Conservation (phyloP, 1,140 invertebrate species). For the Leptoteleia sp. region DNA sequence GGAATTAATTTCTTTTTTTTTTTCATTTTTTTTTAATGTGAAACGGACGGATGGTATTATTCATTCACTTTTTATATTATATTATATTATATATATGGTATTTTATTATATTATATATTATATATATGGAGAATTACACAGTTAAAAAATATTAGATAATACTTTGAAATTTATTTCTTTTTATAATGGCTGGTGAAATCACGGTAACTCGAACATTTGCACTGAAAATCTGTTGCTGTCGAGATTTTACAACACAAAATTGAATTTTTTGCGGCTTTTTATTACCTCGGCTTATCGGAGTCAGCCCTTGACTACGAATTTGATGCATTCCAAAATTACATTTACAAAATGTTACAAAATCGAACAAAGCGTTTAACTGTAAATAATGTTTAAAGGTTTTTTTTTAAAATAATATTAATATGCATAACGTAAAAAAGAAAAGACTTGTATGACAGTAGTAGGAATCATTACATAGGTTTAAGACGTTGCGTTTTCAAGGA, state of each 20-base stretch:
- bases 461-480: constrained; percentile 33
- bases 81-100: too few species aligned
- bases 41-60: too few species aligned
- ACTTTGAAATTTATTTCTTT: constrained; percentile 17
- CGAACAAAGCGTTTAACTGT: not conserved
- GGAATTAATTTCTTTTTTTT: not conserved
- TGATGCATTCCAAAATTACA: too few species aligned
- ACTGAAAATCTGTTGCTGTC: constrained; percentile 25
- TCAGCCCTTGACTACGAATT: constrained; percentile 4
- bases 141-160: constrained; percentile 24
- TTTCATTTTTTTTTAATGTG: constrained; percentile 1
- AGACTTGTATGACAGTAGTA: constrained; percentile 42
- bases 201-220: constrained; percentile 16
- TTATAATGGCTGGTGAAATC: constrained; percentile 7
- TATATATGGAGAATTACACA: too few species aligned
- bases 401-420: too few species aligned
- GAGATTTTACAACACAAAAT: constrained; percentile 42
- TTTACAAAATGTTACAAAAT: constrained; percentile 3
- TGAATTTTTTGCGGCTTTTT: constrained; percentile 44
- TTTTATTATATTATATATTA: too few species aligned
- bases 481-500: constrained; percentile 42
- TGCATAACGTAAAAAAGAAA: too few species aligned
- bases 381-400: not conserved
- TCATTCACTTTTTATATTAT: too few species aligned
- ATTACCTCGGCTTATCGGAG: constrained; percentile 27